These are phyloP conservation scores for Cyprinella venusta DNA, from an alignment of 2,797 vertebrate species.

Conservation along the genomic window DNA sequence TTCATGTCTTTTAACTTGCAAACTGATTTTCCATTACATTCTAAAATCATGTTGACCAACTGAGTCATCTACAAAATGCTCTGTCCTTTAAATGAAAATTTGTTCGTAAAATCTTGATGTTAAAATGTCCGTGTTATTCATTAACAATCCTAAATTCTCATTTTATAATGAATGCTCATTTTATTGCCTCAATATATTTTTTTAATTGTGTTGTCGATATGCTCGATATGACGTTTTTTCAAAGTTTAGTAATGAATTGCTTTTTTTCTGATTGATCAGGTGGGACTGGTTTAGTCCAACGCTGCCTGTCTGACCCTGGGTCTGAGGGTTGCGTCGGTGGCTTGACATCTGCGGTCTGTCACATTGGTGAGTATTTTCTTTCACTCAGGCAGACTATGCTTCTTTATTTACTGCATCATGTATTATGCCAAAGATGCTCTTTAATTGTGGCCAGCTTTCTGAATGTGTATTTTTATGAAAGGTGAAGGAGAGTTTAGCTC, in stretches of 20 bases:
- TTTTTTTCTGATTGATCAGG: slow-evolving; percentile 47
- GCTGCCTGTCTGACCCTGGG: slow-evolving; percentile 75
- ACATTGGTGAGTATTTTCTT: slow-evolving; percentile 65
- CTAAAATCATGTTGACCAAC: too few species aligned
- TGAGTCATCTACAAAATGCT: neutral
- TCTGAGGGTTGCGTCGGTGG: slow-evolving; percentile 37
- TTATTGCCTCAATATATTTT: neutral
- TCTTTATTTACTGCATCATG: neutral
- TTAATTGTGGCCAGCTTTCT: neutral
- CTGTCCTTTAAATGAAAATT: neutral
- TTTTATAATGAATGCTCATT: neutral
- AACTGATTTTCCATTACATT: neutral
- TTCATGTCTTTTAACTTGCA: neutral
- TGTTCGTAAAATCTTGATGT: neutral
- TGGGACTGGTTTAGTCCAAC: slow-evolving; percentile 62
- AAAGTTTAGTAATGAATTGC: neutral
- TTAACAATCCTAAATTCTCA: neutral
- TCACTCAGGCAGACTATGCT: neutral
- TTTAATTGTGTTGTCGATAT: neutral
- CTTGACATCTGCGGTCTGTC: slow-evolving; percentile 49
- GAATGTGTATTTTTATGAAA: slow-evolving; percentile 45
- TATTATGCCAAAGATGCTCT: neutral
- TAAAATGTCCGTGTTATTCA: neutral
- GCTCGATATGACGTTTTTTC: neutral
- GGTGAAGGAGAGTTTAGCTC: slow-evolving; percentile 73